A percentile compares a stretch with the other conserved stretches of the same genome.
Conservation (phyloP, 2,797 vertebrate species). For the Pagetopsis macropterus region DNA sequence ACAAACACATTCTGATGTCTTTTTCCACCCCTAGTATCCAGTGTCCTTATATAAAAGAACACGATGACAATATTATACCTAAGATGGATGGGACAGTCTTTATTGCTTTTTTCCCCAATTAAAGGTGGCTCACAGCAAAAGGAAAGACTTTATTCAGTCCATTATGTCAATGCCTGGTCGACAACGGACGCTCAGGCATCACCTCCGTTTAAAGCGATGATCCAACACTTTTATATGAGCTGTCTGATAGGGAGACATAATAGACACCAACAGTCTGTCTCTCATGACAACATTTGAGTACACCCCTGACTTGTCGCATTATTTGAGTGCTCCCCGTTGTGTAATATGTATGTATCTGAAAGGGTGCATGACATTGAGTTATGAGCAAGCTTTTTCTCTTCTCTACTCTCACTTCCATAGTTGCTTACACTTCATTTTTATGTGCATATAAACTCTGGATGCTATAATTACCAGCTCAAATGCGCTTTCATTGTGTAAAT, state of each 20-base stretch:
- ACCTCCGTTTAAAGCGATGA: conserved; percentile 24
- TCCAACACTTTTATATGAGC: conserved; percentile 37
- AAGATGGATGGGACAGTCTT: conserved; percentile 5
- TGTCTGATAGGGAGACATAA: conserved; percentile 39
- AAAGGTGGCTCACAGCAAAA: conserved; percentile 22
- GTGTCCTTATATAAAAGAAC: neutral
- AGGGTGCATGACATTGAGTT: conserved; percentile 29
- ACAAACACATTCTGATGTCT: conserved; percentile 9
- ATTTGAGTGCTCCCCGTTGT: conserved; percentile 13
- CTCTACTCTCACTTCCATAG: conserved; percentile 6
- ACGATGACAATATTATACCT: conserved; percentile 1
- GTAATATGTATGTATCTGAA: conserved; percentile 36
- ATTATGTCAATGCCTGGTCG: conserved; percentile 51
- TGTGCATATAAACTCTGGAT: conserved; percentile 2
- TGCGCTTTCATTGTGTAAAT: conserved; percentile 35
- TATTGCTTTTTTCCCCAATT: conserved; percentile 54
- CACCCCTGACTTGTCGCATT: conserved; percentile 32
- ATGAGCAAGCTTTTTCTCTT: neutral
- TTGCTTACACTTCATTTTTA: conserved; percentile 6
- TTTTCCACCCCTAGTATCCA: conserved; percentile 1
- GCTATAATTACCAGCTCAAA: conserved; percentile 46
- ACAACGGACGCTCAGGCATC: conserved; percentile 40
- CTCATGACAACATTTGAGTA: conserved; percentile 39
- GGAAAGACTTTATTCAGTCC: conserved; percentile 34
- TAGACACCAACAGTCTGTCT: conserved; percentile 16